Evolutionary conservation across 1,140 invertebrate species (phyloP).

Genomic region (Cherax quadricarinatus): DNA sequence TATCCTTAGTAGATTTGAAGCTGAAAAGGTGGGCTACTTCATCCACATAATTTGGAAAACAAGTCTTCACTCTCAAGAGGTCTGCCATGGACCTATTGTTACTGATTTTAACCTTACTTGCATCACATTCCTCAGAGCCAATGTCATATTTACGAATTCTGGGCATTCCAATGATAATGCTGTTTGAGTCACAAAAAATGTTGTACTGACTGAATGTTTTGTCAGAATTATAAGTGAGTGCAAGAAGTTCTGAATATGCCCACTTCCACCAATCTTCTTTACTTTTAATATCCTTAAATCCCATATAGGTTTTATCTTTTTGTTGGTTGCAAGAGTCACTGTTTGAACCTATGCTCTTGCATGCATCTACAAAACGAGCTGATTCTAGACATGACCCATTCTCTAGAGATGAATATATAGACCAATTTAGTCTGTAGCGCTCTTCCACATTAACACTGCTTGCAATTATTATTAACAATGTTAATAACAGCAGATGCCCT

Average conservation of each 20-base stretch:
- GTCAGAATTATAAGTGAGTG: slow-evolving; percentile 61
- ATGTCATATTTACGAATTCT: slow-evolving; percentile 64
- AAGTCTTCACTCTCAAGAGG: slow-evolving; percentile 40
- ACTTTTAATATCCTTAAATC: slow-evolving; percentile 46
- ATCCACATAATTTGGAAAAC: slow-evolving; percentile 63
- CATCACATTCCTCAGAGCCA: slow-evolving; percentile 56
- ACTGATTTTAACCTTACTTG: slow-evolving; percentile 40
- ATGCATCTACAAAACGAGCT: slow-evolving; percentile 27
- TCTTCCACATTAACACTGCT: slow-evolving; percentile 37
- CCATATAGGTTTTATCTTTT: slow-evolving; percentile 43
- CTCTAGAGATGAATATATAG: slow-evolving; percentile 37
- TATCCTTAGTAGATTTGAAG: slow-evolving; percentile 48
- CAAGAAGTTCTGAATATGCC: slow-evolving; percentile 62
- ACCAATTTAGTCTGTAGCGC: slow-evolving; percentile 45
- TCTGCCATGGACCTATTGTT: slow-evolving; percentile 58
- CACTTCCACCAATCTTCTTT: slow-evolving; percentile 72
- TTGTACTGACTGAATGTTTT: slow-evolving; percentile 19
- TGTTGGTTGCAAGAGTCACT: slow-evolving; percentile 13
- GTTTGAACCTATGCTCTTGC: not conserved
- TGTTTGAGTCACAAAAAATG: slow-evolving; percentile 66
- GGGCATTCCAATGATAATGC: slow-evolving; percentile 67
- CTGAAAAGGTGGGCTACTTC: slow-evolving; percentile 53
- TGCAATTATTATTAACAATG: slow-evolving; percentile 51
- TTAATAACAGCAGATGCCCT: slow-evolving; percentile 50
- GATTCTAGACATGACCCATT: slow-evolving; percentile 50